Base-by-base conservation (phyloP, 2,888 invertebrate genomes). In the Dicranocentrus wangi region DNA sequence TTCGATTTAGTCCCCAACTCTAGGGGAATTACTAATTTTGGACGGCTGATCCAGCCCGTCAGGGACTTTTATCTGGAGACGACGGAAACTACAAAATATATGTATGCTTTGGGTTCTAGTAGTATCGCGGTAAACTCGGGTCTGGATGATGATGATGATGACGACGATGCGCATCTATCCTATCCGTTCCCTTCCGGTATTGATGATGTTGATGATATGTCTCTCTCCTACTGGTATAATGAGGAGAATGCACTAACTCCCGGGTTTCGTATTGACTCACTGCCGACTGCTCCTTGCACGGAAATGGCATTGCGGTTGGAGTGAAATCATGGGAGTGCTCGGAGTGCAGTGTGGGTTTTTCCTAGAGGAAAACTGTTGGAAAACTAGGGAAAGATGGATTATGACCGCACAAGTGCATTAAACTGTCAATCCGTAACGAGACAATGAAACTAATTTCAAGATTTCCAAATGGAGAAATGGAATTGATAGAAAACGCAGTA, bases 391-490 rank as follows among this genome's bases (percentile, higher is more conserved):
- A 66, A 83, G 77, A 66, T 79, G 77, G 82, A 83, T 84, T 83
- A 81, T 78, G 82, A 82, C 83, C 82, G 78, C 82, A 82, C 77
- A 82, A 84, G 83, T 84, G 83, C 85, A 85, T 85, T 85, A 85
- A 84, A 84, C 83, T 85, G 85, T 85, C 85, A 84, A 78, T 72
- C 43, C 43, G 70, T n/a, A n/a, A 10, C 32, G 10, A 10, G 10
- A 10, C 82, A 85, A 85, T 82, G 78, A 82, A 81, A 63, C 81
- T 76, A 75, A 81, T 81, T 81, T 75, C 70, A 71, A 81, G 78
- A 76, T 66, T 71, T 75, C 28, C n/a, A n/a, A n/a, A n/a, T n/a
- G n/a, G n/a, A n/a, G n/a, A n/a, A n/a, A n/a, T n/a, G n/a, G n/a
- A n/a, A n/a, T n/a, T n/a, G n/a, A n/a, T n/a, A n/a, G n/a, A n/a